Base-by-base conservation (phyloP, 53 echinoderm and acorn worm genomes). In the Pentamera pediparva region DNA sequence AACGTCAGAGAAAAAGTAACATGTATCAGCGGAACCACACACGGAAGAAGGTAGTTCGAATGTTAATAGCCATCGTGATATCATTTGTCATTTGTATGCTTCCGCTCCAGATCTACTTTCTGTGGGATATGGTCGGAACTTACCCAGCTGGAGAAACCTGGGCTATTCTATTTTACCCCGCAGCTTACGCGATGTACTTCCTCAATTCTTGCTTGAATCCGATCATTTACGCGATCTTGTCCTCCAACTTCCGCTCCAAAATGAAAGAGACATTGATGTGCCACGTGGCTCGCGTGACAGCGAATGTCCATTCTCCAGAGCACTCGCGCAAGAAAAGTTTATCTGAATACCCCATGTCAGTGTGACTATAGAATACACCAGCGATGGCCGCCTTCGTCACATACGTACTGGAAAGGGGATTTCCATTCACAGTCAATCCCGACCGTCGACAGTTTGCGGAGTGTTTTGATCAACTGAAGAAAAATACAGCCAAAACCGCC, bases 201-300 rank as follows among this genome's bases (percentile, higher is more conserved):
- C 82, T 87, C 41, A 94, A 94, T 59, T 90, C 90, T 62, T 90
- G 90, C 55, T 69, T 94, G 29, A 94, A 94, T 43, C 94, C 94
- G 7, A 75, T 94, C 33, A 69, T 94, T 3, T 94, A 94, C 47
- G 94, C 94, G 33, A 79, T 94, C 41, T 55, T 94, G 11, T 90
- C 94, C n/a, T 86, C 90, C 31, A 90, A 94, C 57, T 94, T 94
- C 43, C 87, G 94, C 0, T 84, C 74, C 51, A 86, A 83, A 18
- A 93, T 93, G 93, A 81, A 67, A 33, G 84, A 89, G 21, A 89
- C 93, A 13, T 55, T 93, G 11, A n/a, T 67, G 15, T 67, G 67
- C 45, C 40, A 67, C 29, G 39, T 67, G 39, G 57, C 71, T 64
- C 67, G 45, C 17, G 67, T 45, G 25, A 41, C 26, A 24, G 45